Conservation (phyloP, 2,113 vertebrate genomes). For the Pachyramphus minor region DNA sequence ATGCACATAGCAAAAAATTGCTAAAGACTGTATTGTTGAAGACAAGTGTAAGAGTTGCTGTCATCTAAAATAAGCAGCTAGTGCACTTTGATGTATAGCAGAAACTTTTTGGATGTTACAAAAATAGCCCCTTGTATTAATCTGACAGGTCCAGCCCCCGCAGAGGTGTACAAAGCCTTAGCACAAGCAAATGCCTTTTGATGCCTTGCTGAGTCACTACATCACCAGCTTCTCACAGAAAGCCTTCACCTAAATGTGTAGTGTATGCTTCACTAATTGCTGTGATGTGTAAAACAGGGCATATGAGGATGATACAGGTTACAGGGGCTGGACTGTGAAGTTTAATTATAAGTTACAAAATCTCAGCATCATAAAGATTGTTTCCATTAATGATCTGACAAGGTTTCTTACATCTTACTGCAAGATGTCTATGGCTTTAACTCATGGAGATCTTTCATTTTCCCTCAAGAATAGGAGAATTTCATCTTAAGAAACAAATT, state of each 20-base stretch:
- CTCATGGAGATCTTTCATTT: not conserved
- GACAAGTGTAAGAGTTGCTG: not conserved
- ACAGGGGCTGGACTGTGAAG: not conserved
- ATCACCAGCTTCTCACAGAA: not conserved
- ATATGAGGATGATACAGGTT: not conserved
- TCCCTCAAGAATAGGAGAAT: not conserved
- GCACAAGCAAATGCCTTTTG: not conserved
- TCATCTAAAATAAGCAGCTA: conserved; percentile 35
- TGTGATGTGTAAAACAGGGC: not conserved
- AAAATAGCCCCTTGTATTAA: conserved; percentile 15
- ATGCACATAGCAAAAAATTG: not conserved
- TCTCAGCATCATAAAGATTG: not conserved
- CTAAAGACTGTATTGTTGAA: conserved; percentile 23
- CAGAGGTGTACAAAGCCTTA: not conserved
- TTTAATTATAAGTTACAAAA: not conserved
- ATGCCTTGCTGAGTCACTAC: conserved; percentile 46
- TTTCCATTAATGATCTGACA: not conserved
- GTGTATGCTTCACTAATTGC: not conserved
- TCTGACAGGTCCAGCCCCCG: not conserved
- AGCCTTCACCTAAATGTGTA: not conserved
- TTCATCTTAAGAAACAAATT: conserved; percentile 18
- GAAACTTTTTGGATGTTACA: conserved; percentile 5
- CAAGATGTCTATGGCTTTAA: not conserved
- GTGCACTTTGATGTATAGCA: not conserved
- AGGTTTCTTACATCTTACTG: not conserved